Evolutionary conservation across 1,140 invertebrate species (phyloP).

Genomic region (Mycetomoellerius zeteki): DNA sequence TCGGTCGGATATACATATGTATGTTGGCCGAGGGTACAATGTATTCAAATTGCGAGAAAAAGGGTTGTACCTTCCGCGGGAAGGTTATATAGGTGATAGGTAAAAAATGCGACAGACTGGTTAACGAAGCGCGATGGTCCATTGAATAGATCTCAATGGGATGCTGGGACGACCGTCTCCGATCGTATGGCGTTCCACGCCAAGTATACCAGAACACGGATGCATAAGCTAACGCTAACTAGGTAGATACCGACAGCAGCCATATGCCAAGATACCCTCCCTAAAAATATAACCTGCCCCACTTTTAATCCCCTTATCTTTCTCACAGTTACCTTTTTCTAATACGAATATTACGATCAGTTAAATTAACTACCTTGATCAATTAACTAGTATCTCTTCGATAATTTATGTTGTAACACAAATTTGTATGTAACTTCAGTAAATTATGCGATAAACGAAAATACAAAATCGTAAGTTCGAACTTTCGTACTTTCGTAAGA

Average conservation of each 20-base stretch:
- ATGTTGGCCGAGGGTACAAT: conserved; percentile 85
- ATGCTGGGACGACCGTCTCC: conserved; percentile 82
- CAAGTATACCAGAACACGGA: conserved; percentile 69
- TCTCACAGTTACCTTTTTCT: conserved; percentile 24
- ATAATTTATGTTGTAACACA: no score
- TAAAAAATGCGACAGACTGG: conserved; percentile 87
- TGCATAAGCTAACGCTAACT: conserved; percentile 80
- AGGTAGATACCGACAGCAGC: conserved; percentile 81
- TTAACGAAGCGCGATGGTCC: conserved; percentile 87
- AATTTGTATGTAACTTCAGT: neutral
- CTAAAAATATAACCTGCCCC: conserved; percentile 58
- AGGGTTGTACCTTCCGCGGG: conserved; percentile 83
- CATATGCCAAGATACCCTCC: conserved; percentile 79
- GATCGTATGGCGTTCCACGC: conserved; percentile 71
- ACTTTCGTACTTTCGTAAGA: neutral
- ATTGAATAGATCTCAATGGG: conserved; percentile 85
- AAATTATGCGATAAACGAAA: neutral
- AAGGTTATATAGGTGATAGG: conserved; percentile 75
- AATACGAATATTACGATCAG: neutral
- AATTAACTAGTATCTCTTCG: no score
- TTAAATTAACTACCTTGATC: no score
- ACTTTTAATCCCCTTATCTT: conserved; percentile 27
- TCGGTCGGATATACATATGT: conserved; percentile 87
- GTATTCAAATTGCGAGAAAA: conserved; percentile 87
- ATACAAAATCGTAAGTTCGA: neutral